These are phyloP conservation scores for Dinoponera quadriceps DNA, from an alignment of 1,140 invertebrate genomes.

Conservation along the genomic window DNA sequence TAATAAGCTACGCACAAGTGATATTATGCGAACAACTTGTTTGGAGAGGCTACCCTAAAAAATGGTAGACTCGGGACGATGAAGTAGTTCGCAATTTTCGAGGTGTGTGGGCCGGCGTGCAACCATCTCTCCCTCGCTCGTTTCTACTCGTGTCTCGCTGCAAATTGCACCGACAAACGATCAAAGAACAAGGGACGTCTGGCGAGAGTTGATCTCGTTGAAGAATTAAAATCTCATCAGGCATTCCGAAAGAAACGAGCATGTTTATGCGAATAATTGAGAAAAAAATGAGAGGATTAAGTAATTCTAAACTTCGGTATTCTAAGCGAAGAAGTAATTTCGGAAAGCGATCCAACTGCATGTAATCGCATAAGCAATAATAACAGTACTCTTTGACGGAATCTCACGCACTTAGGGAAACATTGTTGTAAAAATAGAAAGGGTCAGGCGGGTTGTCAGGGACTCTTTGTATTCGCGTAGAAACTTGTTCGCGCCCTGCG, in stretches of 20 bases:
- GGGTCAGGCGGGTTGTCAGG: constrained; percentile 1
- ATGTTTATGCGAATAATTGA: constrained; percentile 26
- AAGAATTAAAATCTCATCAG: constrained; percentile 69
- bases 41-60: too few species aligned
- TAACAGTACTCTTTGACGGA: not conserved
- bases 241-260: constrained; percentile 24
- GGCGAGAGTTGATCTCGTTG: constrained; percentile 29
- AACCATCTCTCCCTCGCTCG: constrained; percentile 10
- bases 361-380: constrained; percentile 5
- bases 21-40: too few species aligned
- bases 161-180: constrained; percentile 68
- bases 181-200: constrained; percentile 40
- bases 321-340: not conserved
- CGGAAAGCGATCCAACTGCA: not conserved
- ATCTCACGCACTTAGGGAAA: not conserved
- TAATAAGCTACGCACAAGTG: too few species aligned
- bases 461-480: constrained; percentile 4
- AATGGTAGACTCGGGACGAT: constrained; percentile 24
- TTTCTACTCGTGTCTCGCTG: constrained; percentile 40
- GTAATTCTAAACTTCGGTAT: not conserved
- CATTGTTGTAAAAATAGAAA: not conserved
- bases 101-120: constrained; percentile 52
- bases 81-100: constrained; percentile 64
- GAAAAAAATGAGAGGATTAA: constrained; percentile 6
- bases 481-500: constrained; percentile 23